Conservation (phyloP, 37 sponge, comb jelly and placozoan genomes). For the Cliona cf. orientalis region DNA sequence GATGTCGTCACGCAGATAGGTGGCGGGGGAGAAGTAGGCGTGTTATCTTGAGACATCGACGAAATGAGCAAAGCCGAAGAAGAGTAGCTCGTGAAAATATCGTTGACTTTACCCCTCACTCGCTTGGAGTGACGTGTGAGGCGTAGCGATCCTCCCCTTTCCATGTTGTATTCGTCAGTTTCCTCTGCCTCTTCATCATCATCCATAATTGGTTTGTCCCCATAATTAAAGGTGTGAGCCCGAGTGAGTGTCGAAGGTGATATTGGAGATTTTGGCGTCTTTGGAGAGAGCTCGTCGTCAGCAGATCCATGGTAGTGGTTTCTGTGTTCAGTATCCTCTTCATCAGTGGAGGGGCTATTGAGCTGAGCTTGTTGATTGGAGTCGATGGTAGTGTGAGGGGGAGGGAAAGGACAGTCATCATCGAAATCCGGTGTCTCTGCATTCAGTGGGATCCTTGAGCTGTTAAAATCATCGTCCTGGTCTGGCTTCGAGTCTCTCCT, state of each 20-base stretch:
- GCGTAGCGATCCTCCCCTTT: conserved; percentile 49
- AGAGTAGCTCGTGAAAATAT: conserved; percentile 17
- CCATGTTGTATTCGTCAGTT: conserved; percentile 1
- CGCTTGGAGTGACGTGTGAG: conserved; percentile 68
- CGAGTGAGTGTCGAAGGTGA: background rate
- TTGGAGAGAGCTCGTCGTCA: background rate
- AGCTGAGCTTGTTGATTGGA: background rate
- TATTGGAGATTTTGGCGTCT: background rate
- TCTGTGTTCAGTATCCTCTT: background rate
- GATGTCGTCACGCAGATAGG: background rate
- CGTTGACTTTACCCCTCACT: conserved; percentile 13
- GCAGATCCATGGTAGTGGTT: too few relatives aligned
- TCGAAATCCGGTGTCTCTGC: background rate
- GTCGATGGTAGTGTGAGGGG: background rate
- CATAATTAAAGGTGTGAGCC: conserved; percentile 28
- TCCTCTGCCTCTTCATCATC: background rate
- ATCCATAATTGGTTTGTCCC: background rate
- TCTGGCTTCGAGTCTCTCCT: background rate
- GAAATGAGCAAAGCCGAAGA: background rate
- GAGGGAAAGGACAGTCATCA: background rate
- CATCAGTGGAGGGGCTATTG: too few relatives aligned
- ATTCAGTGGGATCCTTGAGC: too few relatives aligned
- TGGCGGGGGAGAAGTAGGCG: background rate
- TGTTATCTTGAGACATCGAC: background rate
- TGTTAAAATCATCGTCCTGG: background rate